These are phyloP conservation scores for Hemibagrus wyckioides DNA, from an alignment of 2,113 vertebrate genomes.

Conservation along the genomic window DNA sequence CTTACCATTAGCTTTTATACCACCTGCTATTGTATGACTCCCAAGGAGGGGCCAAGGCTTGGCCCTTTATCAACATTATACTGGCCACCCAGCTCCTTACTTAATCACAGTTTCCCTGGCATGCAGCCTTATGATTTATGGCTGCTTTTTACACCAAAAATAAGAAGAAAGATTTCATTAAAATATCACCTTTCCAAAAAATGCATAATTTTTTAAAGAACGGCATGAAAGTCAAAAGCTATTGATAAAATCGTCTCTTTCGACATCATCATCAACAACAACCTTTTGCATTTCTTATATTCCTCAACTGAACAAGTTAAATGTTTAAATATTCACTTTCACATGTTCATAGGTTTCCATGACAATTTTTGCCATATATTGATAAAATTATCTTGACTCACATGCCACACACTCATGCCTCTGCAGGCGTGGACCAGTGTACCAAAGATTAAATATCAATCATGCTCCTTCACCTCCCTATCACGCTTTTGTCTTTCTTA, in stretches of 20 bases:
- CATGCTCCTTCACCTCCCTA: slow-evolving; percentile 14
- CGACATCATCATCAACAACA: background rate
- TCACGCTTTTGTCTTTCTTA: slow-evolving; percentile 36
- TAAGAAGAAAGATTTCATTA: background rate
- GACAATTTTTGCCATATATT: background rate
- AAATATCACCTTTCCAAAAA: background rate
- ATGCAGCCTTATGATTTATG: background rate
- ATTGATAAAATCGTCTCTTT: background rate
- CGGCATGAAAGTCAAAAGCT: background rate
- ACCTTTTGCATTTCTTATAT: background rate
- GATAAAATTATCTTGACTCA: slow-evolving; percentile 23
- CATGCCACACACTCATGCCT: background rate
- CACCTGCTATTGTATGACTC: slow-evolving; percentile 32
- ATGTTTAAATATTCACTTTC: slow-evolving; percentile 13
- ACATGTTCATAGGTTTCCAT: background rate
- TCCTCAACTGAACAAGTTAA: background rate
- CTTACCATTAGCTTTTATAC: slow-evolving; percentile 54
- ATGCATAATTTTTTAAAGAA: no score
- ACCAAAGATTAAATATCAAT: slow-evolving; percentile 37
- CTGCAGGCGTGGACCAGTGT: slow-evolving; percentile 18
- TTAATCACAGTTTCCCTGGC: background rate
- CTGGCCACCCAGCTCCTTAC: background rate
- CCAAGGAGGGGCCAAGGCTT: slow-evolving; percentile 39
- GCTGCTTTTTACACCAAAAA: background rate
- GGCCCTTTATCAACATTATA: slow-evolving; percentile 27